Evolutionary conservation across 2,888 invertebrate species (phyloP).

Genomic region (Pilophorus perplexus): DNA sequence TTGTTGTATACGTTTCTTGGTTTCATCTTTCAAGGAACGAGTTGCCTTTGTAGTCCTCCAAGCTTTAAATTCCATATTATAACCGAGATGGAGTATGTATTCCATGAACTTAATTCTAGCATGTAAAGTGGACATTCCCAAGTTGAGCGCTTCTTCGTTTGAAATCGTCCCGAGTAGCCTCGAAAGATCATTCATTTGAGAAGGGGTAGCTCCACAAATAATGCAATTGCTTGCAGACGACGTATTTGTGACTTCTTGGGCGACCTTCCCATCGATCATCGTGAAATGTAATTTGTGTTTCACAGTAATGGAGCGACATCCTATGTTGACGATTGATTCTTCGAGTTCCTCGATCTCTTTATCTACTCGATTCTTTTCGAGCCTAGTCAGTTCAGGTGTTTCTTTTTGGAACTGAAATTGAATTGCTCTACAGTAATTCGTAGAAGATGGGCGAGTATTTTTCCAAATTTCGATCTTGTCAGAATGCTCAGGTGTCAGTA

Average conservation of each 20-base stretch:
- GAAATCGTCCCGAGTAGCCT: neutral
- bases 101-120: too few species aligned
- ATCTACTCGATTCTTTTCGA: slow-evolving; percentile 31
- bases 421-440: slow-evolving; percentile 50
- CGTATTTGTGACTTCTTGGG: slow-evolving; percentile 37
- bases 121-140: neutral
- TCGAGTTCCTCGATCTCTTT: slow-evolving; percentile 14
- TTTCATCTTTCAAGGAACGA: slow-evolving; percentile 6
- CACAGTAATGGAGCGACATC: neutral
- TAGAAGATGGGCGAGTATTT: slow-evolving; percentile 50
- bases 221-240: slow-evolving; percentile 29
- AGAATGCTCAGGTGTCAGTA: slow-evolving; percentile 44
- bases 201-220: slow-evolving; percentile 18
- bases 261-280: slow-evolving; percentile 43
- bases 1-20: slow-evolving; percentile 4
- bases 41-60: slow-evolving; percentile 21
- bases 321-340: neutral
- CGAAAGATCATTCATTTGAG: slow-evolving; percentile 16
- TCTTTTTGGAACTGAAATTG: slow-evolving; percentile 50
- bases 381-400: slow-evolving; percentile 43
- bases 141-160: neutral
- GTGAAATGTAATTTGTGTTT: slow-evolving; percentile 16
- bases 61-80: slow-evolving; percentile 16
- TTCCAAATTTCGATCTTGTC: slow-evolving; percentile 48
- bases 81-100: neutral